Evolutionary conservation across 2,797 vertebrate genomes (phyloP).

Genomic region (Monodelphis domestica): DNA sequence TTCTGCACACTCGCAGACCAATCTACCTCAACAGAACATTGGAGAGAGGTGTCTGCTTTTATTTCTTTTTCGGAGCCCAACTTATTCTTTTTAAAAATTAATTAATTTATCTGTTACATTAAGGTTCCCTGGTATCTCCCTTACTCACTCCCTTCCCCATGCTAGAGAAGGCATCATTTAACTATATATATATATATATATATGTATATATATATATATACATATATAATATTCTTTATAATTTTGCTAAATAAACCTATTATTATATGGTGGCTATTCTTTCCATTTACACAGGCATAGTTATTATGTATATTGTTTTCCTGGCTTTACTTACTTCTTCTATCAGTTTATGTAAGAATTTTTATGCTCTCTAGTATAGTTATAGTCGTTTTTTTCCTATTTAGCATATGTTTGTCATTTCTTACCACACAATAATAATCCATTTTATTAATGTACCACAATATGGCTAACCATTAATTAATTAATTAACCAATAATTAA

Average conservation of each 20-base stretch:
- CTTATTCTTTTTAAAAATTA: too few relatives aligned
- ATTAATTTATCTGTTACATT: too few relatives aligned
- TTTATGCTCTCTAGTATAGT: neutral
- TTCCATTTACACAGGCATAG: neutral
- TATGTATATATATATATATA: too few relatives aligned
- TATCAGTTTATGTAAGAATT: neutral
- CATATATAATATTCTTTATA: too few relatives aligned
- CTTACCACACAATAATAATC: neutral
- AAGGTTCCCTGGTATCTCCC: too few relatives aligned
- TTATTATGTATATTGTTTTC: neutral
- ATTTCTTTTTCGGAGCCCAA: neutral
- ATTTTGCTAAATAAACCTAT: neutral
- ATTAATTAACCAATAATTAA: neutral
- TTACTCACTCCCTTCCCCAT: too few relatives aligned
- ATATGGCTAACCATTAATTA: neutral
- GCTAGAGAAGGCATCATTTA: too few relatives aligned
- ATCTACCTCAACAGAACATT: neutral
- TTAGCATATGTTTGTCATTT: neutral
- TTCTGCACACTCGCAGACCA: neutral
- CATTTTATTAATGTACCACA: neutral
- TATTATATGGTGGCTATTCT: neutral
- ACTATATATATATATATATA: too few relatives aligned
- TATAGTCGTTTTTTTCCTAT: too few relatives aligned
- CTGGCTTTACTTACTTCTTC: neutral
- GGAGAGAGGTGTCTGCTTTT: neutral